phyloP scores from a whole-genome alignment of 2,888 invertebrate species.

The Allophyes oxyacanthae region DNA sequence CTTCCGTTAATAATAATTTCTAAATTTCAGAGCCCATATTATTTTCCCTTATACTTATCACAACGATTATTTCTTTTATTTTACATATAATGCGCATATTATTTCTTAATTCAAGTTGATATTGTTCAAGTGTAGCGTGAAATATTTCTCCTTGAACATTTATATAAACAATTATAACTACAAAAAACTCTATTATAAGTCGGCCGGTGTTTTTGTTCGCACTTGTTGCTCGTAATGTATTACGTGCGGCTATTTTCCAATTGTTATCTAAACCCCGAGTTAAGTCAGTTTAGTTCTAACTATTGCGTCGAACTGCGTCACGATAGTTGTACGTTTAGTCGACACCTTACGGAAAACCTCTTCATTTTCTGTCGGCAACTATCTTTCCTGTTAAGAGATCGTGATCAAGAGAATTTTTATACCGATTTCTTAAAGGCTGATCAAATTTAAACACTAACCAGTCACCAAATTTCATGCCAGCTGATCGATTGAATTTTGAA shows the following conservation, averaged over 20 bases:
- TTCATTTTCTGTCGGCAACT: not conserved
- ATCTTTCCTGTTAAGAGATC: too few relatives aligned
- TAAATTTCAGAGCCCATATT: too few relatives aligned
- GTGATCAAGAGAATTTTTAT: too few relatives aligned
- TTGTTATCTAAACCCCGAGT: slow-evolving; percentile 68
- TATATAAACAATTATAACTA: slow-evolving; percentile 52
- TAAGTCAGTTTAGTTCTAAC: slow-evolving; percentile 61
- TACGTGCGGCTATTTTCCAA: slow-evolving; percentile 78
- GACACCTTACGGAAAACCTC: not conserved
- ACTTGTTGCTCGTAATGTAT: slow-evolving; percentile 64
- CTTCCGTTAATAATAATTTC: too few relatives aligned
- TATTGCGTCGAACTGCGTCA: slow-evolving; percentile 32
- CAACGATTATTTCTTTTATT: too few relatives aligned
- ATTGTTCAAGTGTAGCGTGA: slow-evolving; percentile 24
- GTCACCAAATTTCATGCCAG: too few relatives aligned
- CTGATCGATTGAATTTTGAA: too few relatives aligned
- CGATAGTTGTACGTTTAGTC: not conserved
- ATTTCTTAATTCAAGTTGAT: slow-evolving; percentile 11
- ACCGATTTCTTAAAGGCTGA: too few relatives aligned
- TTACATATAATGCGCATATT: slow-evolving; percentile 15
- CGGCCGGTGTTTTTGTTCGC: slow-evolving; percentile 44
- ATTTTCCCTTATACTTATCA: too few relatives aligned
- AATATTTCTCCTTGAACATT: slow-evolving; percentile 47
- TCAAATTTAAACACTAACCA: too few relatives aligned
- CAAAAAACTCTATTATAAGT: slow-evolving; percentile 46